Conservation (phyloP, 2,113 vertebrate species). For the Xyrauchen texanus region DNA sequence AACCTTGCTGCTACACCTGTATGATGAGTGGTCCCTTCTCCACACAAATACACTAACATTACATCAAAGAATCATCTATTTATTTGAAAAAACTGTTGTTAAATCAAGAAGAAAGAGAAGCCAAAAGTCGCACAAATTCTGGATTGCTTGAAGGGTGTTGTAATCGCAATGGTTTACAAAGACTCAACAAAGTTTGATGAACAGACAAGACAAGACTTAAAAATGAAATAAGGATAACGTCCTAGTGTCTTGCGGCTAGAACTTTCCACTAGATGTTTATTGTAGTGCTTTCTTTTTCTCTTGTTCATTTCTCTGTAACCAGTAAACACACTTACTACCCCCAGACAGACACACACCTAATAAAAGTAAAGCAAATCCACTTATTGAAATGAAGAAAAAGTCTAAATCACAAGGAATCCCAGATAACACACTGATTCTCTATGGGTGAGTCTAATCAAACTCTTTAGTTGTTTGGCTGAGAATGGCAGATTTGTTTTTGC, state of each 20-base stretch:
- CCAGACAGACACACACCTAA: background rate
- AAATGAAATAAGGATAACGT: background rate
- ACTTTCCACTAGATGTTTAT: slow-evolving; percentile 14
- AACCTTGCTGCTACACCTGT: background rate
- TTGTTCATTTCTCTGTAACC: background rate
- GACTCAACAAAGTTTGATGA: slow-evolving; percentile 9
- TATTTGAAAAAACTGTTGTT: background rate
- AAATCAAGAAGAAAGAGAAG: background rate
- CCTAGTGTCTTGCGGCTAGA: slow-evolving; percentile 17
- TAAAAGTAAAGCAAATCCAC: too few species aligned
- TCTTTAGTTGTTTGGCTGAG: background rate
- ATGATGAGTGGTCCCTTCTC: background rate
- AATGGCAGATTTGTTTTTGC: background rate
- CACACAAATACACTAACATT: background rate
- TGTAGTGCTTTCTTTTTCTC: background rate
- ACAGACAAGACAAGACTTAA: slow-evolving; percentile 14
- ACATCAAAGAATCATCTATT: slow-evolving; percentile 4
- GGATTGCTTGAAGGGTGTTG: background rate
- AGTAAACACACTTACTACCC: too few species aligned
- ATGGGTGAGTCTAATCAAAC: background rate
- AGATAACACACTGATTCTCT: background rate
- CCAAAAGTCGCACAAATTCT: background rate
- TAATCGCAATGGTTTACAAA: background rate
- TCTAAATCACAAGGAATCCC: background rate
- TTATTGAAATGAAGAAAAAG: background rate